Conservation (phyloP, 2,888 invertebrate species). For the Diadegma fenestrale region DNA sequence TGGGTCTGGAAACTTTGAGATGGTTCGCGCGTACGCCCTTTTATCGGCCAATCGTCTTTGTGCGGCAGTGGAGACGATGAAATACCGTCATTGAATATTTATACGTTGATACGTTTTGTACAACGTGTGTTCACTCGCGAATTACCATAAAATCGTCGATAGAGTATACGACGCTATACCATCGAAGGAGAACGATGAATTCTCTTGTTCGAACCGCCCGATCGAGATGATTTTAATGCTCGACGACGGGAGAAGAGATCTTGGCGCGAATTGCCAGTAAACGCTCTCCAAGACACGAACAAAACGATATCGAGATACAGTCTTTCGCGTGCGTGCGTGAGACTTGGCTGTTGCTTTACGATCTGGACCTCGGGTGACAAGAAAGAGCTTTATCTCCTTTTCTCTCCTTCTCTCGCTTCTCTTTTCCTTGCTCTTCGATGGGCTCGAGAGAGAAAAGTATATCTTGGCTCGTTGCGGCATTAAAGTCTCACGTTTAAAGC, state of each 20-base stretch:
- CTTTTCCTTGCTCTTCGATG: neutral
- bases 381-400: constrained; percentile 40
- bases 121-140: constrained; percentile 31
- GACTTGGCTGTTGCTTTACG: constrained; percentile 63
- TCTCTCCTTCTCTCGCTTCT: constrained; percentile 35
- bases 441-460: constrained; percentile 32
- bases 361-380: constrained; percentile 61
- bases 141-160: constrained; percentile 57
- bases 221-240: constrained; percentile 44
- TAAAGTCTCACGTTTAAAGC: constrained; percentile 70
- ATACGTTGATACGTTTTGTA: constrained; percentile 51
- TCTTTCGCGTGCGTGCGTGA: constrained; percentile 25
- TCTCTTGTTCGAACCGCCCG: neutral
- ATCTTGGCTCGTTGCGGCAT: constrained; percentile 64
- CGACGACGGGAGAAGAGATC: constrained; percentile 48
- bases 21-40: neutral
- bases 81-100: constrained; percentile 58
- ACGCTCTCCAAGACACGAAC: constrained; percentile 29
- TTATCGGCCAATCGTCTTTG: neutral
- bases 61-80: constrained; percentile 5
- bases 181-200: constrained; percentile 39
- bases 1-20: neutral
- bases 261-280: constrained; percentile 42
- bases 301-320: constrained; percentile 44
- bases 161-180: neutral